Conservation (phyloP, 2,113 vertebrate genomes). For the Microcebus tavaratra region DNA sequence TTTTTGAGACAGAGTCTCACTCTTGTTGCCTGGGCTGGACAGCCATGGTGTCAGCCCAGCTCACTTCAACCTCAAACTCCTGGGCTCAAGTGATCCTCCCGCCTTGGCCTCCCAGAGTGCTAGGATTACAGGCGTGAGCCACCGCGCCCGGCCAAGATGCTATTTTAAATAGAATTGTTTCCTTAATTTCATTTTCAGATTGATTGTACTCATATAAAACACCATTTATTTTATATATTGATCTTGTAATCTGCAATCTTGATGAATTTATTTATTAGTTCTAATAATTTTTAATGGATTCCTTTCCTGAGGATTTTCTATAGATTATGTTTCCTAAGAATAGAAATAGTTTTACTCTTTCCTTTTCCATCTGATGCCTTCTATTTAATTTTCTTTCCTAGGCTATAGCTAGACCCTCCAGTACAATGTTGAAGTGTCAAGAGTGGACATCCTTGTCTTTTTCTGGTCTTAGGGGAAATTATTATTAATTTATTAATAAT, state of each 20-base stretch:
- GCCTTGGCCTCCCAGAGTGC: too few relatives aligned
- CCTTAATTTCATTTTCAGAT: conserved; percentile 2
- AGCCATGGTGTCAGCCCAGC: too few relatives aligned
- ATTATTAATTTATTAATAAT: too few relatives aligned
- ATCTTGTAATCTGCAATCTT: not conserved
- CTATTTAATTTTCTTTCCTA: not conserved
- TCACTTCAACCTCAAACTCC: too few relatives aligned
- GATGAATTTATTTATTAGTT: not conserved
- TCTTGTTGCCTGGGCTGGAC: too few relatives aligned
- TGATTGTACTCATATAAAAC: not conserved
- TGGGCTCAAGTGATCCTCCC: too few relatives aligned
- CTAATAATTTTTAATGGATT: not conserved
- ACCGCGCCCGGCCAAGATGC: too few relatives aligned
- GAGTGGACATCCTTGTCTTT: not conserved
- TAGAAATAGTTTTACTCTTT: not conserved
- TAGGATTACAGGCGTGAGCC: too few relatives aligned
- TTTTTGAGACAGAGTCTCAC: too few relatives aligned
- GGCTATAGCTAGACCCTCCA: not conserved
- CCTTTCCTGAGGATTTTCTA: not conserved
- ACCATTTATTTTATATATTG: not conserved
- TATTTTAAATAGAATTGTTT: not conserved
- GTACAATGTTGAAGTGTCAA: not conserved
- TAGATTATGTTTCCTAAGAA: not conserved
- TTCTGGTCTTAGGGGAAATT: not conserved
- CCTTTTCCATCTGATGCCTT: not conserved